Evolutionary conservation across 2,888 invertebrate species (phyloP), one percentile per base, ranked within the genome.

Genomic region (Meteorus colon): DNA sequence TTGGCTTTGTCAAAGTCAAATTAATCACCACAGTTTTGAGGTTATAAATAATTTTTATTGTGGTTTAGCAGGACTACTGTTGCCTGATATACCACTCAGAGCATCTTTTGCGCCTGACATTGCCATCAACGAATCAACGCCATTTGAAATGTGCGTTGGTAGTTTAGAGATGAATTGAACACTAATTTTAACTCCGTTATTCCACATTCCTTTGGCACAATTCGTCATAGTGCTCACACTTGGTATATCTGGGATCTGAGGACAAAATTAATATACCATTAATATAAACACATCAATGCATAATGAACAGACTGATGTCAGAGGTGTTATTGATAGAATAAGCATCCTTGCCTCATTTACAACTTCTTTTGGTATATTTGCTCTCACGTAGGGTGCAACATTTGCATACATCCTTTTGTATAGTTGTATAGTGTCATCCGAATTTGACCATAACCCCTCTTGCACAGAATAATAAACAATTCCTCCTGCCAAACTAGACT

Each of bases 391-490:
- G 4, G 89, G 89, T 29, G 84, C 81, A 37, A 86, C 55, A 19
- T 79, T 84, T 63, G 84, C 84, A 72, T 87, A 86, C 2, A 90
- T 73, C 77, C 82, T 88, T 34, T 75, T 80, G 76, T 90, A 90
- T 31, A 90, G 79, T 78, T 88, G 82, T 6, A 85, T 84, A 12
- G 86, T 87, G 24, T 89, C 87, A 63, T 90, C 89, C 0, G 89
- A 81, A 19, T 82, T 85, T 4, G 88, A 88, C 90, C 90, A 90
- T 0, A 90, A 77, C 48, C 90, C 90, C 79, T 87, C 86, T 45
- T 87, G 82, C 55, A 85, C 78, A 4, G 87, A 88, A 68, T 87
- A 88, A 78, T 90, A 90, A 45, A 89, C 78, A 29, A 86, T 65
- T 74, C 89, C 87, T 51, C 90, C 90, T n/a, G 85, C 87, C 1